Conservation (phyloP, 2,113 vertebrate species). For the Passer domesticus region DNA sequence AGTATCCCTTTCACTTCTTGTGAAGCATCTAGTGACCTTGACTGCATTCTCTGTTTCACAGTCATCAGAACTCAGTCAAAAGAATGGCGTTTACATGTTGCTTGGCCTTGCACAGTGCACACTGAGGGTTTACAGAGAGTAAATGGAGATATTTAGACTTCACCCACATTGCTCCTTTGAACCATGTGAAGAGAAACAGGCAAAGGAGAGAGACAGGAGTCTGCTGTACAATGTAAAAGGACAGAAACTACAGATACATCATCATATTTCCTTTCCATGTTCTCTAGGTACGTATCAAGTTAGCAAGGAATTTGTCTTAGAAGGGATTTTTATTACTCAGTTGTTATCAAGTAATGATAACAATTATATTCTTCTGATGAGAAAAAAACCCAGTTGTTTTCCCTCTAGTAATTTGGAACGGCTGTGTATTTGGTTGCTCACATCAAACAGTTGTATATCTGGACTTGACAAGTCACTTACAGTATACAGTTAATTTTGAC, state of each 20-base stretch:
- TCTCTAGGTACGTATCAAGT: neutral
- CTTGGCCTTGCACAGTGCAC: neutral
- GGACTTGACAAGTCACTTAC: neutral
- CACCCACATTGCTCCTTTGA: neutral
- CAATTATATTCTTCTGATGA: neutral
- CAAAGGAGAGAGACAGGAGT: neutral
- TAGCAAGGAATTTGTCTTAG: neutral
- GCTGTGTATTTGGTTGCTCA: neutral
- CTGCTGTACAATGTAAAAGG: neutral
- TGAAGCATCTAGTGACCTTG: neutral
- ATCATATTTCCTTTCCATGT: neutral
- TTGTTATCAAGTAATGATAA: neutral
- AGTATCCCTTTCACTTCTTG: neutral
- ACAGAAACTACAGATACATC: neutral
- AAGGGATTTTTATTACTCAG: neutral
- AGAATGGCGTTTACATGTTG: neutral
- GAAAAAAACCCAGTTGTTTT: neutral
- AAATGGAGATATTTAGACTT: neutral
- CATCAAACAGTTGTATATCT: neutral
- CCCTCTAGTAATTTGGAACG: neutral
- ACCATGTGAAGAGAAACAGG: neutral
- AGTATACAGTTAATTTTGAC: neutral
- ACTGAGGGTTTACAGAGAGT: neutral
- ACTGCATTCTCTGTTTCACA: neutral
- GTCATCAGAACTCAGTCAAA: neutral